These are phyloP conservation scores for Pammene aurita DNA, from an alignment of 2,888 invertebrate species.

Conservation along the genomic window DNA sequence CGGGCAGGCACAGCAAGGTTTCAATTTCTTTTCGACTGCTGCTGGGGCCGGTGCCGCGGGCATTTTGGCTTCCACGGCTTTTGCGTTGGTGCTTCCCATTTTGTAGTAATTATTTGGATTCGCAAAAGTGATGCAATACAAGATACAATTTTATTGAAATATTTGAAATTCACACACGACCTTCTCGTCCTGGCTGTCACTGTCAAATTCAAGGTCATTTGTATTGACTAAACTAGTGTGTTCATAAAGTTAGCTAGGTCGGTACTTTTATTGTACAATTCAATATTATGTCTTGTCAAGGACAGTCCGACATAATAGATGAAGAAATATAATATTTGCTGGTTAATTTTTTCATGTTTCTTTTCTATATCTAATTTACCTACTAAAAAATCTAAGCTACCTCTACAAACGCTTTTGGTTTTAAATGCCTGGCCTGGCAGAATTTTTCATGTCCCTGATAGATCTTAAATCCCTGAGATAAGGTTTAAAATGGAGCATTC, in stretches of 20 bases:
- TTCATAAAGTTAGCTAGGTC: slow-evolving; percentile 14
- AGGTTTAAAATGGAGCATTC: neutral
- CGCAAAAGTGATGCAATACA: slow-evolving; percentile 27
- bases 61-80: slow-evolving; percentile 68
- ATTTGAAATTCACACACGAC: slow-evolving; percentile 33
- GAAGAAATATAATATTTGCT: too few species aligned
- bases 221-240: neutral
- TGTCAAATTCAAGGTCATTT: slow-evolving; percentile 25
- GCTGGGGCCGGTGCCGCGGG: slow-evolving; percentile 60
- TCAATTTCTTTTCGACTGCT: slow-evolving; percentile 87
- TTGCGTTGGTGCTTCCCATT: slow-evolving; percentile 78
- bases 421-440: too few species aligned
- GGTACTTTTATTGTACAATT: too few species aligned
- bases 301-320: too few species aligned
- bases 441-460: too few species aligned
- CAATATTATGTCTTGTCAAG: too few species aligned
- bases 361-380: too few species aligned
- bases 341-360: too few species aligned
- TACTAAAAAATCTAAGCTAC: too few species aligned
- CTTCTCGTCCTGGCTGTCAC: slow-evolving; percentile 14
- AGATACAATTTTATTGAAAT: neutral
- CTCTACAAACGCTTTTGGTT: too few species aligned
- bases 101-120: slow-evolving; percentile 42
- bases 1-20: slow-evolving; percentile 98
- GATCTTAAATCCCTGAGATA: neutral